Base-by-base conservation (phyloP, 2,888 invertebrate species). In the Cheilosia scutellata region DNA sequence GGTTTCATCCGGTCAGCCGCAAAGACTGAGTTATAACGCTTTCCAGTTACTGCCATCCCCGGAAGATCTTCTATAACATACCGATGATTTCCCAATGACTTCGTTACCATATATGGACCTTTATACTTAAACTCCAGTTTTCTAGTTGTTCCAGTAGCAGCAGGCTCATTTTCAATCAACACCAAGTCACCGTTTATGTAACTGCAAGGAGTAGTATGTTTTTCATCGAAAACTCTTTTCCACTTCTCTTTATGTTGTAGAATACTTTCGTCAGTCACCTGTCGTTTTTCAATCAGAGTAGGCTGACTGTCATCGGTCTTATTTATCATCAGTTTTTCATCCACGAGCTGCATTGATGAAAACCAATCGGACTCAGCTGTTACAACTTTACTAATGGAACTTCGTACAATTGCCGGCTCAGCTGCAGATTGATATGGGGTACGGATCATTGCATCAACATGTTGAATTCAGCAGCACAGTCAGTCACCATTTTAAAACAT, bases 271-370 rank as follows among this genome's bases (percentile, higher is more conserved):
- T 13, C 16, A 16, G 57, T 37, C 33, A 44, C 40, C 13, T 27
- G 25, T 27, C 42, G 25, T 29, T 27, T 42, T 33, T 42, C 60
- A 25, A 51, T 27, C 51, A 51, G 11, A 20, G 33, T 27, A 60
- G 11, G 5, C 11, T 13, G 40, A n/a, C 27, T 11, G 60, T 42
- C 27, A 27, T 42, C 42, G 42, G 16, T 60, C 13, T 42, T 31
- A n/a, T 60, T 60, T 16, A 60, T 42, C 7, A 51, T 42, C 13
- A 86, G 33, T 11, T 71, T 74, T 27, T 31, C 25, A 42, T 88
- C 83, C 27, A 87, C 82, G 6, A 78, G 42, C 27, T 87, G 86
- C 83, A 88, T 83, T 3, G 66, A 82, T 11, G 70, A 25, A 4
- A 66, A 58, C 72, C 84, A 29, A 29, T 29, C 4, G 77, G 20